Conservation (phyloP, 2,797 vertebrate genomes). For the Lutjanus argentimaculatus region DNA sequence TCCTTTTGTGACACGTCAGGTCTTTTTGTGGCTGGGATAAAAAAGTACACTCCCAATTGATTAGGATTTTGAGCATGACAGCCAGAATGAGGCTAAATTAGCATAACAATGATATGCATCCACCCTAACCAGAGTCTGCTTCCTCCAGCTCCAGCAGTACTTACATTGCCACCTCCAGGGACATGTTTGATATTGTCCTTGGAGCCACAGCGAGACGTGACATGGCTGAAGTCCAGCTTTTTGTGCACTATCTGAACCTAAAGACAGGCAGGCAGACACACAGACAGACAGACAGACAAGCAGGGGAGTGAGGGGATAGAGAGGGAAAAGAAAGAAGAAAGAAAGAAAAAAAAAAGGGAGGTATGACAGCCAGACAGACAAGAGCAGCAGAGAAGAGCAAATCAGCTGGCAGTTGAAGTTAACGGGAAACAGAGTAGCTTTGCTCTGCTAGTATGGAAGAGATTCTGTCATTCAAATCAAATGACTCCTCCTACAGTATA, state of each 20-base stretch:
- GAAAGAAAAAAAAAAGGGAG: conserved; percentile 9
- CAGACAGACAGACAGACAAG: conserved; percentile 72
- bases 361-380: conserved; percentile 55
- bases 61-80: conserved; percentile 20
- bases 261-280: conserved; percentile 82
- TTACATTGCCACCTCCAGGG: conserved; percentile 99
- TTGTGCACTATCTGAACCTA: conserved; percentile 99
- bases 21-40: conserved; percentile 2
- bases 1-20: not conserved
- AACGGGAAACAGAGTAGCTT: conserved; percentile 69
- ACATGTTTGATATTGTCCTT: conserved; percentile 99
- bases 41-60: conserved; percentile 7
- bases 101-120: conserved; percentile 31
- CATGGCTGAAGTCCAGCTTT: conserved; percentile 99
- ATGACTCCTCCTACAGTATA: conserved; percentile 17
- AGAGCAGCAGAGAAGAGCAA: conserved; percentile 68
- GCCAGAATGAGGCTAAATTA: conserved; percentile 23
- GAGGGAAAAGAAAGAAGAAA: conserved; percentile 32
- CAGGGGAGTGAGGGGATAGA: conserved; percentile 56
- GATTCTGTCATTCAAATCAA: conserved; percentile 70
- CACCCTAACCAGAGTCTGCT: conserved; percentile 58
- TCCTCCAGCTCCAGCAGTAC: conserved; percentile 79
- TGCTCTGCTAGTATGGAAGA: conserved; percentile 72
- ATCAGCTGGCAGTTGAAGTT: conserved; percentile 74
- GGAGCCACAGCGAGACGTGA: conserved; percentile 99